Evolutionary conservation across 2,113 vertebrate species (phyloP), one percentile per base, ranked within the genome.

Genomic region (Cynoglossus semilaevis): DNA sequence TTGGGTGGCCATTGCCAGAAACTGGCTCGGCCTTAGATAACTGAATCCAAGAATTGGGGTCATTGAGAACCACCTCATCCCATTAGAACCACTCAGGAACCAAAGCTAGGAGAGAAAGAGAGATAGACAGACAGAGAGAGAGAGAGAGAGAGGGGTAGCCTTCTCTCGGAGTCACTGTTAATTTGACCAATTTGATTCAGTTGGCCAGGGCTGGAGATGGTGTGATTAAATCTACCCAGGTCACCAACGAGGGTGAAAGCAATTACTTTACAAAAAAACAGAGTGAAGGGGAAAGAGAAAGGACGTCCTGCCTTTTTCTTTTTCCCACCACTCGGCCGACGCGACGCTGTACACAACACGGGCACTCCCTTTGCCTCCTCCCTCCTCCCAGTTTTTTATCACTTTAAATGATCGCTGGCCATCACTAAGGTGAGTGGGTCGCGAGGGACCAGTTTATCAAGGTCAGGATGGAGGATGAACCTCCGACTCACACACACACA

Each of bases 131-230:
- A 16, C n/a, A 63, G 15, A 49, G 19, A 51, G 14, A 50, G 4
- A 50, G 14, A 58, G 34, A 58, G 45, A 16, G 58, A 57, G 71
- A 67, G 67, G 60, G 82, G 80, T 78, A 73, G 51, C 75, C 71
- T 71, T 81, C 70, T 84, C 80, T 80, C 62, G 60, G 72, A 70
- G 79, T 67, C 35, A 59, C 83, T 81, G 83, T 90, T 91, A 80
- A 91, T 91, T 87, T 87, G 84, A 87, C 84, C 86, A 80, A 90
- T 90, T 86, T 86, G 91, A 91, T 90, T 87, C 86, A 89, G 87
- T 88, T 81, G 76, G 74, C 80, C 76, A 35, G 71, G 83, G 78
- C 82, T 83, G 79, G 80, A 80, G 87, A 83, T 74, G 74, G 71
- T 84, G 82, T 80, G 87, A 92, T 91, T 92, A 89, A 85, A 92